Evolutionary conservation across 1,140 invertebrate species (phyloP), one percentile per base, ranked within the genome.

Genomic region (Thaumatotibia leucotreta): DNA sequence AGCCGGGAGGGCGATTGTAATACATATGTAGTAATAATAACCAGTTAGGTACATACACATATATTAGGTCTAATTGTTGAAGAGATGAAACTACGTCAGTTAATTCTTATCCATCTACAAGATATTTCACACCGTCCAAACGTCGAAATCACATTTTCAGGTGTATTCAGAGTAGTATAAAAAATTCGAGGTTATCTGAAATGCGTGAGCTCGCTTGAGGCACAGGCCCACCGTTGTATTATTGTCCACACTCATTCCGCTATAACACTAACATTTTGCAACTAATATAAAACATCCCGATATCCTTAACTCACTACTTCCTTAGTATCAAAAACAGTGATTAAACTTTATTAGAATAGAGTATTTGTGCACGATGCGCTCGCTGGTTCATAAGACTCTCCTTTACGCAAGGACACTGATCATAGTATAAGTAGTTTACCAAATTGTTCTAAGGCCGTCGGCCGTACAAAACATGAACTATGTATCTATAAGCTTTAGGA

Each of bases 401-500:
- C 71, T 67, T 74, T 65, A 58, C n/a, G 61, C 73, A 82, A 84
- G 74, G 69, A 84, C 79, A 83, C 77, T 73, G 70, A 83, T 74
- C 83, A 87, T 84, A 85, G 85, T 80, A 79, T 79, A 86, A n/a
- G n/a, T n/a, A 82, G 81, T 68, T 75, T 79, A 74, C 83, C 72
- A 77, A 54, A 80, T 79, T 80, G 78, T 80, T 85, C 84, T 86
- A 84, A 69, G 23, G 52, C 23, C 52, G 23, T 29, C 23, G 52
- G 52, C 52, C 52, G n/a, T 58, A 58, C 65, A 77, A 75, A 79
- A 83, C 84, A 82, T 76, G 69, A 83, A 77, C 80, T 82, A 83
- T 79, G 77, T 70, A 81, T 77, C 83, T 86, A 83, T 76, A 88
- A 89, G 85, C 87, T 80, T 83, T 82, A 85, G 83, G 76, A 75